These are phyloP conservation scores for Rhamnusium bicolor DNA, from an alignment of 2,888 invertebrate genomes.

Conservation along the genomic window DNA sequence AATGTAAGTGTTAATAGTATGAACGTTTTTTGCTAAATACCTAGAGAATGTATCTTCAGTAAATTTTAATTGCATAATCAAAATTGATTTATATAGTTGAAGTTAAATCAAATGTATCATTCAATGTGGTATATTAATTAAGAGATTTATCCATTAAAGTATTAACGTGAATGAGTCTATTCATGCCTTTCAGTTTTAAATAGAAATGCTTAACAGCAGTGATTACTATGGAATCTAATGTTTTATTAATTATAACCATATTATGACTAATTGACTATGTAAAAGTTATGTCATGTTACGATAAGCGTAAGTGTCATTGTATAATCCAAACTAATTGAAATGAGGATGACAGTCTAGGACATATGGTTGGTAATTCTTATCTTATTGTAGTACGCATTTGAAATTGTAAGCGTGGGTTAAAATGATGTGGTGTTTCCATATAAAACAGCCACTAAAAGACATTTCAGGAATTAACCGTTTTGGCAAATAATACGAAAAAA, in stretches of 20 bases:
- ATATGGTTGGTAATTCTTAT: neutral
- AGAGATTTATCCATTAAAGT: neutral
- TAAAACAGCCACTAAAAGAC: too few relatives aligned
- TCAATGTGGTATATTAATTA: neutral
- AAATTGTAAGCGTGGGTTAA: neutral
- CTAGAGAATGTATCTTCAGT: too few relatives aligned
- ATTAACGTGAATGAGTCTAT: neutral
- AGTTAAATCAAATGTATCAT: neutral
- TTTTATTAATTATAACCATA: conserved; percentile 7
- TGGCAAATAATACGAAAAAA: too few relatives aligned
- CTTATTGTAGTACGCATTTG: neutral
- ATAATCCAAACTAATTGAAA: conserved; percentile 1
- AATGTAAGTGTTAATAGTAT: too few relatives aligned
- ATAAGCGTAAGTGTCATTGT: neutral
- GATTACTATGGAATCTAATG: neutral
- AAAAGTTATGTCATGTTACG: conserved; percentile 8
- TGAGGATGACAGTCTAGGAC: neutral
- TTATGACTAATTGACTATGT: conserved; percentile 19
- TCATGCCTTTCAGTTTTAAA: neutral
- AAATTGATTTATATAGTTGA: neutral
- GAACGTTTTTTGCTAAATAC: too few relatives aligned
- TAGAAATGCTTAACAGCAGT: neutral
- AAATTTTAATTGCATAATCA: too few relatives aligned
- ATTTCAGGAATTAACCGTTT: too few relatives aligned
- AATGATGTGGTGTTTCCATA: too few relatives aligned